A percentile compares a stretch with the other conserved stretches of the same genome.
These are phyloP conservation scores for Agrotis ipsilon DNA, from an alignment of 2,888 invertebrate species.

Conservation along the genomic window DNA sequence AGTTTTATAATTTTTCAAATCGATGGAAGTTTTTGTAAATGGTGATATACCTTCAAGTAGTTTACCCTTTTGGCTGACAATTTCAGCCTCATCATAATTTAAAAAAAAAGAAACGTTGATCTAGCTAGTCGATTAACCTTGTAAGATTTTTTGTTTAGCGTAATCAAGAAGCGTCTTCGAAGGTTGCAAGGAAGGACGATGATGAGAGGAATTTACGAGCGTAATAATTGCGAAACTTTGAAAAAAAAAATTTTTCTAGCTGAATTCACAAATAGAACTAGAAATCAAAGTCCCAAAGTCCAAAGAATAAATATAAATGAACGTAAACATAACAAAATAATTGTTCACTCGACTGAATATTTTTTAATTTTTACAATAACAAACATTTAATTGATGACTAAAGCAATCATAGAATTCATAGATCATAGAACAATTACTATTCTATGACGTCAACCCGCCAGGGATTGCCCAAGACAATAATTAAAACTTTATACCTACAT, in stretches of 20 bases:
- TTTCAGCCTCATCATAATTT: background rate
- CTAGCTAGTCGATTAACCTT: constrained; percentile 33
- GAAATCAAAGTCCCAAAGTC: background rate
- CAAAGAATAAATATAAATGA: constrained; percentile 7
- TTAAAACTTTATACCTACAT: constrained; percentile 29
- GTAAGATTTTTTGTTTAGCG: constrained; percentile 30
- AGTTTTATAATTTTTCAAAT: too few species aligned
- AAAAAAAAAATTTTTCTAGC: too few species aligned
- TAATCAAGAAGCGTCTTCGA: constrained; percentile 19
- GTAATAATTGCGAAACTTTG: too few species aligned
- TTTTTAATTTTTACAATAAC: constrained; percentile 15
- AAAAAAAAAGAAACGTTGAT: background rate
- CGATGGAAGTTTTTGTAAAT: too few species aligned
- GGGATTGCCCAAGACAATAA: constrained; percentile 57
- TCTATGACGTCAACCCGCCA: constrained; percentile 40
- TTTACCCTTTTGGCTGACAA: too few species aligned
- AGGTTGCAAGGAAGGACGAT: constrained; percentile 27
- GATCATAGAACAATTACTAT: constrained; percentile 40
- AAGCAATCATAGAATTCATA: constrained; percentile 38
- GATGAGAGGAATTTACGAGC: background rate
- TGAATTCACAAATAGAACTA: too few species aligned
- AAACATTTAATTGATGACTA: constrained; percentile 37
- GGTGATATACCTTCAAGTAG: too few species aligned
- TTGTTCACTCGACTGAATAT: background rate
- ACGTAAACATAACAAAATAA: constrained; percentile 21